Conservation (phyloP, 2,797 vertebrate genomes). For the Ceyx erithaca region DNA sequence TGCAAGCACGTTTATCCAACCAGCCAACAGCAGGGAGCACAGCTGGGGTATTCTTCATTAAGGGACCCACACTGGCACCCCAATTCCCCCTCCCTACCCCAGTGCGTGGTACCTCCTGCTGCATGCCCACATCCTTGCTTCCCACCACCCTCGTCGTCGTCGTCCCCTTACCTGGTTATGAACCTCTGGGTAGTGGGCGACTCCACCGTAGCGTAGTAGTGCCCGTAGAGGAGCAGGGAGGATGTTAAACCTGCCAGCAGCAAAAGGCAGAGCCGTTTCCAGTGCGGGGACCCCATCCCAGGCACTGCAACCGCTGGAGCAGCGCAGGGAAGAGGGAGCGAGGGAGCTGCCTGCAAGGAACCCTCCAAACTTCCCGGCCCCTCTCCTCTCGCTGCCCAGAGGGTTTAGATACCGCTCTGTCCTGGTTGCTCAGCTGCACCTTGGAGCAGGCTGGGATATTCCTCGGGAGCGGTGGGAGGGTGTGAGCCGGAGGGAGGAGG, state of each 20-base stretch:
- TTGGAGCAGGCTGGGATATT: constrained; percentile 36
- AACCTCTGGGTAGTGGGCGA: neutral
- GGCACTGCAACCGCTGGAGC: accelerated
- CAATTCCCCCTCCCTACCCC: neutral
- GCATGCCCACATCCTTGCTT: neutral
- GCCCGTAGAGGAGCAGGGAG: constrained; percentile 57
- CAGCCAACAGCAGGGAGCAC: neutral
- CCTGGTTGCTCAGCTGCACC: neutral
- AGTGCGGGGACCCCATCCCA: constrained; percentile 51
- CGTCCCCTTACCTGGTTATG: constrained; percentile 47
- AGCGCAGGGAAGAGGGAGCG: neutral
- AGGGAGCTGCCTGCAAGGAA: neutral
- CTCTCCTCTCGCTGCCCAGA: too few relatives aligned
- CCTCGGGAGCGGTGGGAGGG: neutral
- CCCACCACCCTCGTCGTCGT: neutral
- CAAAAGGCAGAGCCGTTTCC: constrained; percentile 67
- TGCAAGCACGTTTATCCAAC: neutral
- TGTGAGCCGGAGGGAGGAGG: constrained; percentile 21
- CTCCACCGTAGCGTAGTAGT: constrained; percentile 22
- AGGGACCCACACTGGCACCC: neutral
- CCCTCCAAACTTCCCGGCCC: neutral
- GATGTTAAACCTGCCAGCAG: constrained; percentile 22
- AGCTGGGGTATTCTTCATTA: neutral
- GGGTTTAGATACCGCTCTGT: accelerated
- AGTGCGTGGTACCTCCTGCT: accelerated